Evolutionary conservation across 2,888 invertebrate genomes (phyloP).

Genomic region (Labia minor): DNA sequence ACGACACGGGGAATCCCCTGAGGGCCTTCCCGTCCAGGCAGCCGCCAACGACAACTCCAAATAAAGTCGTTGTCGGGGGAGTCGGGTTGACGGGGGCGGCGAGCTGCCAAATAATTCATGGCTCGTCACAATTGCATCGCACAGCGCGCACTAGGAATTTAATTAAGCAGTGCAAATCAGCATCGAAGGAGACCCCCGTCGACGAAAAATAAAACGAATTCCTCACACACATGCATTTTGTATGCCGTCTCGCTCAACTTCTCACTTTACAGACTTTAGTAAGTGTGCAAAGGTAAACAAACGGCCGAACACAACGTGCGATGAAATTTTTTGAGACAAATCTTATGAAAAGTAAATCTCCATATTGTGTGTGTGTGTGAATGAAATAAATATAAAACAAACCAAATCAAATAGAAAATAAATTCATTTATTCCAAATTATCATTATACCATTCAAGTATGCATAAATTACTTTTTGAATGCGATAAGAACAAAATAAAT

Average conservation of each 20-base stretch:
- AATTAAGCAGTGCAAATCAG: slow-evolving; percentile 13
- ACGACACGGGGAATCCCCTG: not conserved
- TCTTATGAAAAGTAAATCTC: not conserved
- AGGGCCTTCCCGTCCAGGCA: slow-evolving; percentile 1
- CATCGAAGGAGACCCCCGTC: not conserved
- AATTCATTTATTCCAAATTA: too few species aligned
- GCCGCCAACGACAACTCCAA: slow-evolving; percentile 7
- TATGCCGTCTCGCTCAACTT: not conserved
- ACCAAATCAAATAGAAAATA: too few species aligned
- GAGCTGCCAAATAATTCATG: not conserved
- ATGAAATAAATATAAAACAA: too few species aligned
- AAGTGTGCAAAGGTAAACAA: not conserved
- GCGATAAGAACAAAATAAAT: too few species aligned
- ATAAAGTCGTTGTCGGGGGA: slow-evolving; percentile 1
- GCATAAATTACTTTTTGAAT: too few species aligned
- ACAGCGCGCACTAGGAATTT: not conserved
- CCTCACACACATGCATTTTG: not conserved
- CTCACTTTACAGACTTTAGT: not conserved
- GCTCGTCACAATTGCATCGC: slow-evolving; percentile 8
- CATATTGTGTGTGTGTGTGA: too few species aligned
- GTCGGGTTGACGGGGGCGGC: not conserved
- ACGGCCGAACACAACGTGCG: not conserved
- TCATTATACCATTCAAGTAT: too few species aligned
- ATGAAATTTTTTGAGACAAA: not conserved
- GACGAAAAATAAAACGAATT: slow-evolving; percentile 9